These are phyloP conservation scores for Sparus aurata DNA, from an alignment of 2,797 vertebrate genomes.

Conservation along the genomic window DNA sequence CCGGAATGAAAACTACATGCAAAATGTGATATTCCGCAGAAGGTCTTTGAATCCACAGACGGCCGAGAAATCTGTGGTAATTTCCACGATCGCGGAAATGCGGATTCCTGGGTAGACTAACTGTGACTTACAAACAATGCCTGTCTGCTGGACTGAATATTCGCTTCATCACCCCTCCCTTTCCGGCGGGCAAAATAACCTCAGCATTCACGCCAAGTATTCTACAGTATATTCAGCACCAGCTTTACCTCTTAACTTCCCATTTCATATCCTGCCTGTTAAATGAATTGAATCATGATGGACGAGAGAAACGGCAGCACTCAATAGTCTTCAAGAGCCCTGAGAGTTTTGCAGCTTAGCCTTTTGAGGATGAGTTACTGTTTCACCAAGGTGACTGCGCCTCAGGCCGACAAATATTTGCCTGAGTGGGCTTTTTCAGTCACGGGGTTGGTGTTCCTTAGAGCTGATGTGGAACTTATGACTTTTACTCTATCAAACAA, in stretches of 20 bases:
- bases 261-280: conserved; percentile 2
- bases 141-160: too few species aligned
- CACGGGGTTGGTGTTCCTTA: too few species aligned
- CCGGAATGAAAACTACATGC: too few species aligned
- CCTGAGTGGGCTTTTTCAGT: conserved; percentile 32
- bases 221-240: not conserved
- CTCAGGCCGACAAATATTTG: conserved; percentile 59
- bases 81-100: too few species aligned
- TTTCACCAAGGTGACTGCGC: conserved; percentile 54
- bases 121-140: too few species aligned
- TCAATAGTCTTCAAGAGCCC: conserved; percentile 13
- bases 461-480: too few species aligned
- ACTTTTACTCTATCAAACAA: conserved; percentile 26
- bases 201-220: not conserved
- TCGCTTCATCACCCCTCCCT: too few species aligned
- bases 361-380: conserved; percentile 59
- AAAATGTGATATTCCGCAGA: too few species aligned
- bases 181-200: conserved; percentile 3
- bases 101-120: too few species aligned
- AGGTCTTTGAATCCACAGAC: too few species aligned
- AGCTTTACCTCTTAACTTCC: not conserved
- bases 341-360: conserved; percentile 39
- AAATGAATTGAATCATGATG: conserved; percentile 19
- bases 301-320: conserved; percentile 22
- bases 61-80: too few species aligned